Conservation (phyloP, 2,888 invertebrate genomes). For the Dorcus parallelipipedus region DNA sequence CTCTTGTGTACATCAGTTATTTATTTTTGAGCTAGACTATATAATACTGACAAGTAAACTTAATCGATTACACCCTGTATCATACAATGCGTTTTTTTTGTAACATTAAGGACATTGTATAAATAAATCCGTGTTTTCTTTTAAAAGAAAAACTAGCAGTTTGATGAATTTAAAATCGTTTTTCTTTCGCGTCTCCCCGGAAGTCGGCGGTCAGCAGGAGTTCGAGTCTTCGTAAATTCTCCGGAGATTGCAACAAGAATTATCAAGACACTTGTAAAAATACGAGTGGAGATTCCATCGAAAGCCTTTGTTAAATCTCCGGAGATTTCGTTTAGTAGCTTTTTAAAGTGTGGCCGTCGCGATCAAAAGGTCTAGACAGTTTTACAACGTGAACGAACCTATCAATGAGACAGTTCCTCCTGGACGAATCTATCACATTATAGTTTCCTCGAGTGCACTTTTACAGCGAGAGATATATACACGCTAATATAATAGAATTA, state of each 20-base stretch:
- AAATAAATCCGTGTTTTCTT: too few species aligned
- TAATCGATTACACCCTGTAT: too few species aligned
- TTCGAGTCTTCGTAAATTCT: constrained; percentile 17
- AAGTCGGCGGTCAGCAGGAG: constrained; percentile 8
- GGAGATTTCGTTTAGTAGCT: constrained; percentile 17
- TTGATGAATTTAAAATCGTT: constrained; percentile 10
- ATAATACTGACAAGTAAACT: too few species aligned
- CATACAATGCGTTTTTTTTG: too few species aligned
- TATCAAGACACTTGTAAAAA: constrained; percentile 35
- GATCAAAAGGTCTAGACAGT: constrained; percentile 1
- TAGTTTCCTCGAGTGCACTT: too few species aligned
- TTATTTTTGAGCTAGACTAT: too few species aligned
- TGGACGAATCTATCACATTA: too few species aligned
- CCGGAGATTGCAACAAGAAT: constrained; percentile 31
- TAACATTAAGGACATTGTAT: too few species aligned
- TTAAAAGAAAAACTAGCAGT: neutral
- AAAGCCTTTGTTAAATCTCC: constrained; percentile 13
- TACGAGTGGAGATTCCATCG: constrained; percentile 21
- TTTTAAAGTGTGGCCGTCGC: constrained; percentile 1
- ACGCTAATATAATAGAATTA: too few species aligned
- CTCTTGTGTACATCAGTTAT: too few species aligned
- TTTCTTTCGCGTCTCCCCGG: neutral
- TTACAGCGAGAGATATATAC: too few species aligned
- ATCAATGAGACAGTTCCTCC: too few species aligned
- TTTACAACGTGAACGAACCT: neutral